A percentile compares a stretch with the other conserved stretches of the same genome.
Conservation (phyloP, 2,797 vertebrate species). For the Arrhamphus sclerolepis region DNA sequence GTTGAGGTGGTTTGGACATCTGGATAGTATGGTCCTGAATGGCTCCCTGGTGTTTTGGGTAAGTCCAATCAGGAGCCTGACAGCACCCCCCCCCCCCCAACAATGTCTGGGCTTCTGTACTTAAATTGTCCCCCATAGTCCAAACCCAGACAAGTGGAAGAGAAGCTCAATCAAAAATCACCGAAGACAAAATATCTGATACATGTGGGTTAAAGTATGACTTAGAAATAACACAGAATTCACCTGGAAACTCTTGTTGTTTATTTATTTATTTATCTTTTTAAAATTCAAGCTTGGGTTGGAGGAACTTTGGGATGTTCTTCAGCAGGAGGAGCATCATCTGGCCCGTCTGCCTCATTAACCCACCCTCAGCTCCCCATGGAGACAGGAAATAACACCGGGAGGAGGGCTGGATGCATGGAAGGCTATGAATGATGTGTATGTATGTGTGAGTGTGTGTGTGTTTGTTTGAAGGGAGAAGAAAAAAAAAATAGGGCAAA, state of each 20-base stretch:
- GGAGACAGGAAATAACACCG: constrained; percentile 61
- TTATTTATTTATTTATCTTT: not conserved
- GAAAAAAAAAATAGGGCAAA: constrained; percentile 33
- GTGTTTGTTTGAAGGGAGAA: not conserved
- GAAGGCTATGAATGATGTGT: constrained; percentile 32
- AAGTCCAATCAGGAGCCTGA: too few relatives aligned
- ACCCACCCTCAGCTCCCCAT: constrained; percentile 53
- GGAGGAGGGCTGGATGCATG: constrained; percentile 48
- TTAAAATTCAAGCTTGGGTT: constrained; percentile 45
- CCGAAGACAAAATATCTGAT: too few relatives aligned
- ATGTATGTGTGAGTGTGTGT: not conserved
- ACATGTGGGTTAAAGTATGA: too few relatives aligned
- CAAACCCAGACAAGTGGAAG: too few relatives aligned
- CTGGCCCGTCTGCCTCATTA: constrained; percentile 74
- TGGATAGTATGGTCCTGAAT: too few relatives aligned
- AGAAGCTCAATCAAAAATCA: too few relatives aligned
- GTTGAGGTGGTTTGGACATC: too few relatives aligned
- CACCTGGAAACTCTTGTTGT: not conserved
- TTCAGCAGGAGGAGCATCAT: constrained; percentile 71
- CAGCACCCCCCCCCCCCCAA: too few relatives aligned
- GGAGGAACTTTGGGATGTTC: constrained; percentile 58
- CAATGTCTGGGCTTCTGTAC: too few relatives aligned
- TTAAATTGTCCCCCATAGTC: too few relatives aligned
- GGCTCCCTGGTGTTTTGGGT: too few relatives aligned
- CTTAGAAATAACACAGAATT: not conserved